Evolutionary conservation across 1,140 invertebrate genomes (phyloP).

Genomic region (Lycorma delicatula): DNA sequence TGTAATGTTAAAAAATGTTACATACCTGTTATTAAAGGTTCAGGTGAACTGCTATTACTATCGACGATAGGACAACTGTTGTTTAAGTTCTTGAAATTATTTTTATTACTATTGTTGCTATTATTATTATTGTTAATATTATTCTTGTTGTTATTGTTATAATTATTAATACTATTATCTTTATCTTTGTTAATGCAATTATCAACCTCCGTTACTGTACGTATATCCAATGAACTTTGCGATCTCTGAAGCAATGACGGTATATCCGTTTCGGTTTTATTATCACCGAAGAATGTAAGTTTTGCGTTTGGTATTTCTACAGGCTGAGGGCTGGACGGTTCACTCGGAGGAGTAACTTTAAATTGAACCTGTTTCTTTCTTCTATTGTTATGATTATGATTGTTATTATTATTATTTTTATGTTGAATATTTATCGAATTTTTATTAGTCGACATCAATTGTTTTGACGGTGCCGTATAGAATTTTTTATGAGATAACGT

Average conservation of each 20-base stretch:
- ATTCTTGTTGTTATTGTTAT: too few species aligned
- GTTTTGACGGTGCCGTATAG: constrained; percentile 29
- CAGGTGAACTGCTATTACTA: too few species aligned
- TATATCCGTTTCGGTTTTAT: neutral
- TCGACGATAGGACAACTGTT: too few species aligned
- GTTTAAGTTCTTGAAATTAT: too few species aligned
- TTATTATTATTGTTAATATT: too few species aligned
- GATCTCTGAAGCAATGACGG: neutral
- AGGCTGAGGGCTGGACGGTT: neutral
- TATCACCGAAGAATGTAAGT: constrained; percentile 10
- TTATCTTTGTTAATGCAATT: too few species aligned
- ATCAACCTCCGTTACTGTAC: too few species aligned
- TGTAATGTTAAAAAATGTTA: too few species aligned
- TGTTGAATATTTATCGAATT: constrained; percentile 17
- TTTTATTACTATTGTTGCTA: too few species aligned
- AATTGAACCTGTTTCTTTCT: constrained; percentile 36
- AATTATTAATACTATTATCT: too few species aligned
- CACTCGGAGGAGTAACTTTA: constrained; percentile 17
- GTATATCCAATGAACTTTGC: neutral
- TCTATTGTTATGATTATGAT: constrained; percentile 21
- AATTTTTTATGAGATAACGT: constrained; percentile 36
- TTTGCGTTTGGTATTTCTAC: neutral
- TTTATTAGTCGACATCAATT: constrained; percentile 21
- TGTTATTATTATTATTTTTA: constrained; percentile 27
- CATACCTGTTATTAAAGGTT: too few species aligned